A percentile compares a stretch with the other conserved stretches of the same genome.
phyloP scores from a whole-genome alignment of 2,797 vertebrate species.

The Cottoperca gobio region DNA sequence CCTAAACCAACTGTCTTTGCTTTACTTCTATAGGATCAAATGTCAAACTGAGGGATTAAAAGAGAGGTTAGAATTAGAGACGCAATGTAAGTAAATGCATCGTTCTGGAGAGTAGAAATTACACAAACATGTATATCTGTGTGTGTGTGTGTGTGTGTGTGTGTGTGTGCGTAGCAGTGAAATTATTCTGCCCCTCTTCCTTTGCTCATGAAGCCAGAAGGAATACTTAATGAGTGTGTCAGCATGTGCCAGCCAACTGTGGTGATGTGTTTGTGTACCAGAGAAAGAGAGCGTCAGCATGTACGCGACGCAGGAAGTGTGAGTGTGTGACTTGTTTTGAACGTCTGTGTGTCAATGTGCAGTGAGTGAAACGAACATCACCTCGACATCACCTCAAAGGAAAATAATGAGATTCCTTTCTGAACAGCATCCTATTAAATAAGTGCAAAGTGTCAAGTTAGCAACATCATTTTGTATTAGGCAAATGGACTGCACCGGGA shows the following conservation, averaged over 20 bases:
- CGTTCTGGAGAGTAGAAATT: constrained; percentile 9
- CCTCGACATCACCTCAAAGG: constrained; percentile 18
- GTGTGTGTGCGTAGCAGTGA: not conserved
- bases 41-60: constrained; percentile 18
- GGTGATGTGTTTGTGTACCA: constrained; percentile 23
- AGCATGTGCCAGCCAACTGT: constrained; percentile 51
- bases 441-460: constrained; percentile 43
- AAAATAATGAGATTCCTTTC: constrained; percentile 35
- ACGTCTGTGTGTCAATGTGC: not conserved
- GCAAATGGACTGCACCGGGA: constrained; percentile 16
- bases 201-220: constrained; percentile 50
- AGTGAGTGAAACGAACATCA: constrained; percentile 12
- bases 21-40: constrained; percentile 26
- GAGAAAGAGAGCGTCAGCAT: constrained; percentile 30
- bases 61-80: not conserved
- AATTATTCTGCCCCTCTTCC: constrained; percentile 28
- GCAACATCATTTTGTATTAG: constrained; percentile 18
- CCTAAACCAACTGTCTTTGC: constrained; percentile 16
- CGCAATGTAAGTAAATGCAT: constrained; percentile 10
- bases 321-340: not conserved
- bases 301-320: constrained; percentile 19
- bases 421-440: constrained; percentile 36
- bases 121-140: not conserved
- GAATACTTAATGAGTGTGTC: constrained; percentile 60
- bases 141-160: not conserved